Conservation (phyloP, 2,888 invertebrate genomes). For the Elegia similella region DNA sequence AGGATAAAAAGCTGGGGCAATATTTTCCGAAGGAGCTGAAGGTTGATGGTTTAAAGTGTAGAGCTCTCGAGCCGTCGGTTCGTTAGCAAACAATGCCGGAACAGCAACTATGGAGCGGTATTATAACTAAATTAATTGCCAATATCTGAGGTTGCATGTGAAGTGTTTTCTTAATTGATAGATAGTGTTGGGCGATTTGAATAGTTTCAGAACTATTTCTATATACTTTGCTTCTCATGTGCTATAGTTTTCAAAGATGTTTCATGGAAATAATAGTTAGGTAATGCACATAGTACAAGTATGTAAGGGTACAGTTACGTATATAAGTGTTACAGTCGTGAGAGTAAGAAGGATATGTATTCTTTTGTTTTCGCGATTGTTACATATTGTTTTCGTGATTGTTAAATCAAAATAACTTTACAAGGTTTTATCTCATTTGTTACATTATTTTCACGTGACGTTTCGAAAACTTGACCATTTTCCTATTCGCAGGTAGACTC, state of each 20-base stretch:
- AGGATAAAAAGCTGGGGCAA: constrained; percentile 79
- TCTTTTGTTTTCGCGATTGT: too few relatives aligned
- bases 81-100: constrained; percentile 77
- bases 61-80: constrained; percentile 70
- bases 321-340: too few relatives aligned
- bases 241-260: background rate
- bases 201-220: constrained; percentile 6
- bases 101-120: constrained; percentile 46
- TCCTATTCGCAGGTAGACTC: too few relatives aligned
- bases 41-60: constrained; percentile 79
- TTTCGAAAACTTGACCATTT: too few relatives aligned
- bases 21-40: constrained; percentile 77
- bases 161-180: constrained; percentile 7
- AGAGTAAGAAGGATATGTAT: too few relatives aligned
- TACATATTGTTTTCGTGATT: too few relatives aligned
- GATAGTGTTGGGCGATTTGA: background rate
- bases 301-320: too few relatives aligned
- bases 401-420: too few relatives aligned
- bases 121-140: constrained; percentile 19
- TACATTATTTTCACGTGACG: too few relatives aligned
- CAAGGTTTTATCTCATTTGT: too few relatives aligned
- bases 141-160: constrained; percentile 8
- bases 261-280: background rate
- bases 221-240: background rate
- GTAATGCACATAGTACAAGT: too few relatives aligned